Conservation (phyloP, 2,888 invertebrate genomes). For the Sisyra nigra region DNA sequence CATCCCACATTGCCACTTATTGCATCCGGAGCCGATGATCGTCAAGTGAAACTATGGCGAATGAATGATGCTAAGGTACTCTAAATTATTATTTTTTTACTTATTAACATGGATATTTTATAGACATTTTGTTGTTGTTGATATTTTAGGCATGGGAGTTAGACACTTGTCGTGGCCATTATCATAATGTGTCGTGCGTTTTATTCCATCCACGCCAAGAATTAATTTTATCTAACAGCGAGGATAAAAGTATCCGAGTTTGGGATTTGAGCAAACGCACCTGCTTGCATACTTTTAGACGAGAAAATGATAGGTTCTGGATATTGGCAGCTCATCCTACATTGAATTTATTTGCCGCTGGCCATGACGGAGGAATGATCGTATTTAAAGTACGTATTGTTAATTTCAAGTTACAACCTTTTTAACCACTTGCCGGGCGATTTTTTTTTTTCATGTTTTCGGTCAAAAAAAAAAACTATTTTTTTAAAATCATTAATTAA, state of each 20-base stretch:
- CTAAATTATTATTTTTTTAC: constrained; percentile 8
- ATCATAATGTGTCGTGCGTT: constrained; percentile 97
- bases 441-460: not conserved
- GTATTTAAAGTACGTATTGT: constrained; percentile 43
- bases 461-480: too few relatives aligned
- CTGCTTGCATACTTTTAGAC: constrained; percentile 78
- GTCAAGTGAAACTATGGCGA: constrained; percentile 94
- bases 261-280: constrained; percentile 97
- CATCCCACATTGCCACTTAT: constrained; percentile 89
- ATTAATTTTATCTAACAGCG: constrained; percentile 89
- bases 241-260: constrained; percentile 93
- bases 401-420: constrained; percentile 3
- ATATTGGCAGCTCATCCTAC: constrained; percentile 88
- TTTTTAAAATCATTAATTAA: not conserved
- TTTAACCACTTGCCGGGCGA: too few relatives aligned
- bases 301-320: constrained; percentile 98
- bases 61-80: constrained; percentile 88
- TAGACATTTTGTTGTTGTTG: constrained; percentile 2
- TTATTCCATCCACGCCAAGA: constrained; percentile 96
- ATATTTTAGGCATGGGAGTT: constrained; percentile 84
- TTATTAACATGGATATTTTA: not conserved
- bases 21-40: constrained; percentile 96
- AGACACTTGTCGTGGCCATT: constrained; percentile 98
- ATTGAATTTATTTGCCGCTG: constrained; percentile 96
- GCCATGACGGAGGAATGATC: constrained; percentile 96